Evolutionary conservation across 2,113 vertebrate species (phyloP).

Genomic region (Rhinichthys klamathensis): DNA sequence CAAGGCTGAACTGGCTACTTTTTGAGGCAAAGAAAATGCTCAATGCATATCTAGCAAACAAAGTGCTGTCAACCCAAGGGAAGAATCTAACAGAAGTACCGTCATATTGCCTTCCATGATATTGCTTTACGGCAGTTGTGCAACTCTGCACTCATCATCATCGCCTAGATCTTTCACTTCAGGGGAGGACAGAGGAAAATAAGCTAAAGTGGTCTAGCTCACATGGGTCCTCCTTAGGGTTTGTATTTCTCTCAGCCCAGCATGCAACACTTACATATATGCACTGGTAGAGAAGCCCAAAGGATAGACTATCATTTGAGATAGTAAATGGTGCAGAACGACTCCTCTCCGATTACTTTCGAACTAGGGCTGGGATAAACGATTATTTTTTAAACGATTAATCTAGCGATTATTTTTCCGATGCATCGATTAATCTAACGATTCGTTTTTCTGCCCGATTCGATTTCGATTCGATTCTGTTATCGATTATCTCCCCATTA

Average conservation of each 20-base stretch:
- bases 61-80: slow-evolving; percentile 8
- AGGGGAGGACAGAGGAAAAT: slow-evolving; percentile 11
- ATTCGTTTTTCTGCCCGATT: too few species aligned
- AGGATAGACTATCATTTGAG: not conserved
- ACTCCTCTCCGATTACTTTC: slow-evolving; percentile 13
- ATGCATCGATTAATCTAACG: too few species aligned
- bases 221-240: not conserved
- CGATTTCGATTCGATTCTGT: too few species aligned
- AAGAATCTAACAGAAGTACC: not conserved
- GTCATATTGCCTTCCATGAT: slow-evolving; percentile 12
- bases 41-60: not conserved
- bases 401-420: too few species aligned
- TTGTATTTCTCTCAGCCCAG: slow-evolving; percentile 6
- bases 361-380: too few species aligned
- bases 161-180: not conserved
- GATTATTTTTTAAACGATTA: too few species aligned
- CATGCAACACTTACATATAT: slow-evolving; percentile 1
- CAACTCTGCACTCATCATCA: slow-evolving; percentile 2
- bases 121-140: not conserved
- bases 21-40: not conserved
- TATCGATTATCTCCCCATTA: too few species aligned
- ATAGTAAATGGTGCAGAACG: slow-evolving; percentile 2
- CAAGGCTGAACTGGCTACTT: not conserved
- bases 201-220: slow-evolving; percentile 10
- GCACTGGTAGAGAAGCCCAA: not conserved